phyloP scores from a whole-genome alignment of 2,797 vertebrate genomes.

The Salarias fasciatus region DNA sequence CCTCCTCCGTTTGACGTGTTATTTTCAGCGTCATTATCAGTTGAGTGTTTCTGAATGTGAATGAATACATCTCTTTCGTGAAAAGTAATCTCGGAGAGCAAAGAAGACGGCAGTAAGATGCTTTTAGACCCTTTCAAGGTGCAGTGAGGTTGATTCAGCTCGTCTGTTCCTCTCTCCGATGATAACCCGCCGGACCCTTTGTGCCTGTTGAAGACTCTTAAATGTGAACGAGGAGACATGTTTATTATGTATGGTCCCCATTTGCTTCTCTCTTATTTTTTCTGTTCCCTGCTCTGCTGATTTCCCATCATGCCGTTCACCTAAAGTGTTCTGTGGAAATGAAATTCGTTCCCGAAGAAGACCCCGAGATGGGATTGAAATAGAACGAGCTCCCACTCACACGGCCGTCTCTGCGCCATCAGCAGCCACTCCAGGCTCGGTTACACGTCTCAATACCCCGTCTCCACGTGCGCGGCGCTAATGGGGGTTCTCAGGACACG shows the following conservation, averaged over 20 bases:
- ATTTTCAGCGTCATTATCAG: too few species aligned
- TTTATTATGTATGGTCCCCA: background rate
- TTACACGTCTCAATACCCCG: slow-evolving; percentile 7
- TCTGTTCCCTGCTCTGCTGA: background rate
- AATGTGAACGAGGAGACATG: slow-evolving; percentile 13
- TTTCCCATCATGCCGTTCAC: slow-evolving; percentile 18
- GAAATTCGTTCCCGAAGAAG: slow-evolving; percentile 26
- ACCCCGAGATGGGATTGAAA: slow-evolving; percentile 25
- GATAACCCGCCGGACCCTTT: too few species aligned
- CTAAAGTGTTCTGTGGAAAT: slow-evolving; percentile 53
- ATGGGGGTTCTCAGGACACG: too few species aligned
- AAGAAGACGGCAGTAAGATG: too few species aligned
- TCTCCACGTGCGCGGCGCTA: slow-evolving; percentile 28
- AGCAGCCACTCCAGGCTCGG: slow-evolving; percentile 18
- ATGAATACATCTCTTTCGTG: too few species aligned
- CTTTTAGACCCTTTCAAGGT: too few species aligned
- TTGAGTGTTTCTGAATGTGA: too few species aligned
- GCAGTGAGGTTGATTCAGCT: too few species aligned
- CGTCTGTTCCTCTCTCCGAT: too few species aligned
- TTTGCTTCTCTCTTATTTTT: background rate
- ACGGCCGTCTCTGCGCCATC: slow-evolving; percentile 4
- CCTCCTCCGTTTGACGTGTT: too few species aligned
- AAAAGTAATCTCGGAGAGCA: too few species aligned
- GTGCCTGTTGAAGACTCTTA: too few species aligned
- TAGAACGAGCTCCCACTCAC: slow-evolving; percentile 29